Base-by-base conservation (phyloP, 2,888 invertebrate species). In the Tenthredo notha region DNA sequence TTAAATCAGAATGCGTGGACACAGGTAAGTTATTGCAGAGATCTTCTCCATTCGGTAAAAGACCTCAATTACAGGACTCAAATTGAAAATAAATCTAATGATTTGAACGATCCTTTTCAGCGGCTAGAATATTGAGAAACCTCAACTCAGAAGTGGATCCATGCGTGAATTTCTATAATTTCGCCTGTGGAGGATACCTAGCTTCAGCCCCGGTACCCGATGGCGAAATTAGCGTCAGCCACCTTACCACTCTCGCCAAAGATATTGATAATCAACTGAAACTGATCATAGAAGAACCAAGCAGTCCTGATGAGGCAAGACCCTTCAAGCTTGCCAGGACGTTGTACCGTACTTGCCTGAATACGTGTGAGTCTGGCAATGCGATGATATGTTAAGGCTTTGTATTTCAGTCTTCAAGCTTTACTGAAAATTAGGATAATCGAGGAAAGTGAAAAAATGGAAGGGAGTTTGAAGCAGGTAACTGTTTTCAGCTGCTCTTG, bases 271-370 rank as follows among this genome's bases (percentile, higher is more conserved):
- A 97, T 90, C 97, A 97, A 91, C 94, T 97, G 82, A 93, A 96
- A 37, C 94, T 95, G 0, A 95, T 97, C 89, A 95, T 97, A 67
- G 97, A 97, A 87, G 96, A 96, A 88, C 95, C 96, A 0, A 15
- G 12, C 86, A 88, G 43, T 29, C 50, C 93, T 94, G 93, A 95
- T 25, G 97, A 97, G 88, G 96, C 96, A 0, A 95, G 95, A 88
- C 96, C 97, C 0, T 97, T 97, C 91, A 95, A 94, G 84, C 95
- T 98, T 85, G 97, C 97, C n/a, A 98, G 98, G 93, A 96, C 96
- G 33, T 94, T 98, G 86, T 98, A 98, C 94, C 95, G 95, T 90
- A 96, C 98, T 80, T 98, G 98, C 94, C 97, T 98, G 96, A 98
- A 98, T 92, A 96, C 96, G 94, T 96, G 98, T 98, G 94, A 96